Conservation (phyloP, 2,113 vertebrate species). For the Morone chrysops region DNA sequence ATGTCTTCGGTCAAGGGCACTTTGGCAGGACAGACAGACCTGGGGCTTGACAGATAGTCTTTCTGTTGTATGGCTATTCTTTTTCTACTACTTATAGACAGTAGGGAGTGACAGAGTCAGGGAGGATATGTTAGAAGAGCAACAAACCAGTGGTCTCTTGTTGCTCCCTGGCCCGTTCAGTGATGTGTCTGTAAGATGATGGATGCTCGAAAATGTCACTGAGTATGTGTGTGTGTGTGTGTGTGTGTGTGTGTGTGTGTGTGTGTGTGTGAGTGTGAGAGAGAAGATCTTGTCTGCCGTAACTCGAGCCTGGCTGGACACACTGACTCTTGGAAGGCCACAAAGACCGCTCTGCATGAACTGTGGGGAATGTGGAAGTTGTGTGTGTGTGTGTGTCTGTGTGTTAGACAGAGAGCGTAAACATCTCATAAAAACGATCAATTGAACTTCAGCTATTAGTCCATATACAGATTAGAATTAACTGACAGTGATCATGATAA, state of each 20-base stretch:
- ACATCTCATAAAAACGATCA: conserved; percentile 12
- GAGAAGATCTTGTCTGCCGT: conserved; percentile 62
- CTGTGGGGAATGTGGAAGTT: conserved; percentile 65
- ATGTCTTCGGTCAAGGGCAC: conserved; percentile 9
- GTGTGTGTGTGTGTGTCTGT: conserved; percentile 23
- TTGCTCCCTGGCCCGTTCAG: conserved; percentile 39
- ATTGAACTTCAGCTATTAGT: neutral
- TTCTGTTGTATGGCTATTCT: conserved; percentile 12
- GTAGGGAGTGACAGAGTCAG: conserved; percentile 54
- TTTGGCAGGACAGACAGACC: neutral
- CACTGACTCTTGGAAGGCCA: conserved; percentile 67
- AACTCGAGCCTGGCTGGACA: conserved; percentile 71
- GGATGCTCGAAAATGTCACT: conserved; percentile 37
- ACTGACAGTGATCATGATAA: neutral
- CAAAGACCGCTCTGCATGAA: conserved; percentile 60
- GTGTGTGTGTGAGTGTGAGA: too few relatives aligned
- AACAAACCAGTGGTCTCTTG: conserved; percentile 40
- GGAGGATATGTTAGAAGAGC: conserved; percentile 33
- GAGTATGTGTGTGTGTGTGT: conserved; percentile 20
- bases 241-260: conserved; percentile 17
- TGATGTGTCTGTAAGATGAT: conserved; percentile 51
- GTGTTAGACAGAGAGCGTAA: neutral
- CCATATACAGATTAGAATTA: neutral
- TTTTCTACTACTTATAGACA: neutral
- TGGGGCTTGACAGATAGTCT: neutral